Evolutionary conservation across 2,888 invertebrate genomes (phyloP), one percentile per base, ranked within the genome.

Genomic region (Atherix ibis): DNA sequence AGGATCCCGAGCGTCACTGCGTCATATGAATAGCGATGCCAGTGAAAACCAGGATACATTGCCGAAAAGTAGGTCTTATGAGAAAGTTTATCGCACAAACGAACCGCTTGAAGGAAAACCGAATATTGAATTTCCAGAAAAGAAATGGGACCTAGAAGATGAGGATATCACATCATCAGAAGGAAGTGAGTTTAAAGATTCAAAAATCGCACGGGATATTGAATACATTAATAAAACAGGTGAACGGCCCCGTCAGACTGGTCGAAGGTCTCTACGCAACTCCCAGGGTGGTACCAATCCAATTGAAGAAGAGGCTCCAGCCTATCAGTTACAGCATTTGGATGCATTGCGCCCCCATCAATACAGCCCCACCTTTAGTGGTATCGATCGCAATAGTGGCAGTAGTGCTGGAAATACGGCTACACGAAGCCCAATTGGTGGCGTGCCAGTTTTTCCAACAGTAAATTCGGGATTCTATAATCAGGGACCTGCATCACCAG

Each of bases 31-130:
- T 17, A 67, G 67, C 39, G 73, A 70, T 4, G 26, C 17, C 41
- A 67, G 67, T 41, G 68, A 66, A 50, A 68, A 70, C 40, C 67
- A 67, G 45, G 64, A 67, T 32, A 62, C 67, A 29, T 41, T 59
- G 39, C 76, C 73, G 61, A 78, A 77, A 56, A 70, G 74, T 46
- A 67, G 77, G 44, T 73, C 67, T 45, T 88, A 85, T 56, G 87
- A 88, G 52, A 76, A 72, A 58, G 74, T 76, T 33, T 89, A 89
- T 57, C 70, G 76, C 44, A 89, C 88, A 8, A 67, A 84, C 52
- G 88, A 89, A 63, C 88, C 88, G 33, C 60, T 88, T 44, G 59
- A 62, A 39, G 66, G 66, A 34, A 71, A 74, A 50, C 83, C 87
- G 26, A 68, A 76, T 41, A 69, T 76, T 46, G 80, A 81, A 40